Conservation (phyloP, 2,113 vertebrate genomes). For the Pleuronectes platessa region DNA sequence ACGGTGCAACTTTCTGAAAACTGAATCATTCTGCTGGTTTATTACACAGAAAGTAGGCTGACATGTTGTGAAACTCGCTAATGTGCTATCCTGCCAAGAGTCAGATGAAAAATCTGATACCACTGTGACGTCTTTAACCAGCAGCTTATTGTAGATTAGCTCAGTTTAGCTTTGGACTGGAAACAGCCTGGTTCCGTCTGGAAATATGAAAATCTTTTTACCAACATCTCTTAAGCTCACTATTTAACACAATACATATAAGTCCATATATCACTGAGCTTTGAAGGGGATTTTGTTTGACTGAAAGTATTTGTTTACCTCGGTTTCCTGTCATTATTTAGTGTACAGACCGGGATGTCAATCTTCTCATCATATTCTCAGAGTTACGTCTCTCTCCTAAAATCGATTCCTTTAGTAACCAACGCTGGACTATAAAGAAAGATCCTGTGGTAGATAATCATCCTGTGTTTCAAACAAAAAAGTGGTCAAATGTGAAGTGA, state of each 20-base stretch:
- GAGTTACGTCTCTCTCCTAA: neutral
- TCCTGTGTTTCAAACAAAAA: neutral
- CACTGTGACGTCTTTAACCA: neutral
- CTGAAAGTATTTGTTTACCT: too few species aligned
- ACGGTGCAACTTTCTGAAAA: neutral
- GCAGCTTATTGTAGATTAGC: neutral
- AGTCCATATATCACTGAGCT: neutral
- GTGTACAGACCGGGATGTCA: neutral
- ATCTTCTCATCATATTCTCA: neutral
- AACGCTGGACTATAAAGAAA: too few species aligned
- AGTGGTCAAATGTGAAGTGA: neutral
- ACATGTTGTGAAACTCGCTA: neutral
- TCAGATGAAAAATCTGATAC: constrained; percentile 6
- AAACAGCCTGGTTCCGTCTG: neutral
- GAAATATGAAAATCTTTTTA: neutral
- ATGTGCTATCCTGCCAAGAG: neutral
- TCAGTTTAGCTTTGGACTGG: constrained; percentile 2
- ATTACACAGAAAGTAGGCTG: neutral
- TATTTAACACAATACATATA: too few species aligned
- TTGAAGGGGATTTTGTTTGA: neutral
- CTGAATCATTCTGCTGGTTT: neutral
- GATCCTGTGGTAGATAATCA: neutral
- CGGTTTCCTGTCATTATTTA: neutral
- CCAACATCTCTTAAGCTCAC: neutral
- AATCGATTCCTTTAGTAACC: neutral